Evolutionary conservation across 2,113 vertebrate species (phyloP).

Genomic region (Pluvialis apricaria): DNA sequence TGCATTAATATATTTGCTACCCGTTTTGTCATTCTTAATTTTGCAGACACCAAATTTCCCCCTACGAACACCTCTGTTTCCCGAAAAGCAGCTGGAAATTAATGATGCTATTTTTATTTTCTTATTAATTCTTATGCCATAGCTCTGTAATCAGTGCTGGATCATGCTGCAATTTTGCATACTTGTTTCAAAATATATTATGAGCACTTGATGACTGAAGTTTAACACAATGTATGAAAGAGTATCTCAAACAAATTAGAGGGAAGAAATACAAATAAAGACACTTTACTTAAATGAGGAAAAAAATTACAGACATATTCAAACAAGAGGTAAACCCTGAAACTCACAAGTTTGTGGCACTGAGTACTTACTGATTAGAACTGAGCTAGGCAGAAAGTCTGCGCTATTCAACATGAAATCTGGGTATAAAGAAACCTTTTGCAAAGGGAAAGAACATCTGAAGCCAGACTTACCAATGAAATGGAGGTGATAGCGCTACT

Average conservation of each 20-base stretch:
- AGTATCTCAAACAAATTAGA: constrained; percentile 53
- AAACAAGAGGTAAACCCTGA: not conserved
- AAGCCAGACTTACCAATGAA: not conserved
- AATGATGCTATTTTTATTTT: constrained; percentile 53
- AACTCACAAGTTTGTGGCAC: not conserved
- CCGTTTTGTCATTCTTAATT: not conserved
- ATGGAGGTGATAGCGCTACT: not conserved
- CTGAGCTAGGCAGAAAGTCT: not conserved
- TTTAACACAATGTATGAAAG: constrained; percentile 29
- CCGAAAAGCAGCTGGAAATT: constrained; percentile 56
- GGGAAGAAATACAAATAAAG: constrained; percentile 24
- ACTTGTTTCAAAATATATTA: constrained; percentile 52
- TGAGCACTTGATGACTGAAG: constrained; percentile 31
- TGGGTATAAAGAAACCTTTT: not conserved
- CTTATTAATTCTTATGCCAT: constrained; percentile 50
- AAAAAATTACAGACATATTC: not conserved
- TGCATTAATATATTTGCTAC: not conserved
- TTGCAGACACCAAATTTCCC: not conserved
- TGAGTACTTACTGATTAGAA: not conserved
- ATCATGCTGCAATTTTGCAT: constrained; percentile 37
- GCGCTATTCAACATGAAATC: not conserved
- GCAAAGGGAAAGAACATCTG: not conserved
- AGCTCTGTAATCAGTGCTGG: constrained; percentile 46
- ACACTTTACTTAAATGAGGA: not conserved
- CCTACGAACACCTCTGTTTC: constrained; percentile 32